These are phyloP conservation scores for Pentalonia nigronervosa DNA, from an alignment of 1,140 invertebrate genomes.

Conservation along the genomic window DNA sequence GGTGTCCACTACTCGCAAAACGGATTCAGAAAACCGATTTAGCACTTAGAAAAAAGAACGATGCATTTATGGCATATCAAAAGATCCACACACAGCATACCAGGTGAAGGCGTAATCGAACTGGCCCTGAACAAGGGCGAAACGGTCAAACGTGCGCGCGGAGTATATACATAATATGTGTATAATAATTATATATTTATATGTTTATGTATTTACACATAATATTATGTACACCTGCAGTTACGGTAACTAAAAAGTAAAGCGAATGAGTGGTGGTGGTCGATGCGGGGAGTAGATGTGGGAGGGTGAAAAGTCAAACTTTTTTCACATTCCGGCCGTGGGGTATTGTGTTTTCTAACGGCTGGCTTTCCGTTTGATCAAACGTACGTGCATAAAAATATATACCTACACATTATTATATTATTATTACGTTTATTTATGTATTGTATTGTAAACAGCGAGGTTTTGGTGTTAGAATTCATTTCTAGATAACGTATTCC, in stretches of 20 bases:
- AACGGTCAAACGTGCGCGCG: neutral
- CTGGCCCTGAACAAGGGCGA: neutral
- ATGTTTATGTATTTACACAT: too few relatives aligned
- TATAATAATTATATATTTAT: too few relatives aligned
- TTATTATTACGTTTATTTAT: neutral
- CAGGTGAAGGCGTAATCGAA: neutral
- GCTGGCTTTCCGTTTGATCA: neutral
- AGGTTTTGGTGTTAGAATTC: neutral
- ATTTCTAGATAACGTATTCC: neutral
- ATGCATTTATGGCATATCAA: neutral
- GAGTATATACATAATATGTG: neutral
- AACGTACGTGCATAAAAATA: neutral
- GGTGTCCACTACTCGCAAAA: neutral
- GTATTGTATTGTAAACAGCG: neutral
- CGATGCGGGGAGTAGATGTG: too few relatives aligned
- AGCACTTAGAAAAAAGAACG: neutral
- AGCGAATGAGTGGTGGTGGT: neutral
- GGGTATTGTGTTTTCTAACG: neutral
- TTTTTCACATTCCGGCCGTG: neutral
- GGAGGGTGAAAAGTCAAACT: neutral
- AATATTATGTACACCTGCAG: neutral
- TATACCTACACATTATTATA: neutral
- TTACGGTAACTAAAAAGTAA: neutral
- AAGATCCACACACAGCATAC: neutral
- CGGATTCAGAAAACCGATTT: neutral